phyloP scores from a whole-genome alignment of 2,113 vertebrate genomes.

The Amia ocellicauda region DNA sequence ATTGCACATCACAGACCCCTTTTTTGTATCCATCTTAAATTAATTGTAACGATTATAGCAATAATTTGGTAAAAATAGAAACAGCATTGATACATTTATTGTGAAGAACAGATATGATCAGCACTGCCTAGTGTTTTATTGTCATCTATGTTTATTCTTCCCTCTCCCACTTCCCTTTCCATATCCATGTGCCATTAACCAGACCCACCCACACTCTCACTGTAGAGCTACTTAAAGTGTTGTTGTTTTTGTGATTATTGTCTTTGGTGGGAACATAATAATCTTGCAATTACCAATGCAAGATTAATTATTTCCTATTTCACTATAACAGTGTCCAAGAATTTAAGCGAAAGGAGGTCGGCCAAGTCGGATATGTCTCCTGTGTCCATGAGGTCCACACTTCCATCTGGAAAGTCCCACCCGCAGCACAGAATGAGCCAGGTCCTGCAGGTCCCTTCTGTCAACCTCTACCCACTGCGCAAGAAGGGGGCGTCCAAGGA shows the following conservation, averaged over 20 bases:
- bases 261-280: conserved; percentile 11
- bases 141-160: not conserved
- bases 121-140: too few relatives aligned
- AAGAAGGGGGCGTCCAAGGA: conserved; percentile 87
- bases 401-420: conserved; percentile 70
- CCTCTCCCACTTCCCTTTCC: not conserved
- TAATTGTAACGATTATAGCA: too few relatives aligned
- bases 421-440: conserved; percentile 88
- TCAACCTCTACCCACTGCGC: conserved; percentile 83
- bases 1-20: too few relatives aligned
- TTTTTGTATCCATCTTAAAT: too few relatives aligned
- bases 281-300: conserved; percentile 1
- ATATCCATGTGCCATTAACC: not conserved
- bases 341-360: conserved; percentile 80
- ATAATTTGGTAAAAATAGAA: too few relatives aligned
- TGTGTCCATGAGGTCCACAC: conserved; percentile 74
- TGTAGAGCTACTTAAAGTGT: not conserved
- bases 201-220: not conserved
- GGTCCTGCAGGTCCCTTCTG: conserved; percentile 85
- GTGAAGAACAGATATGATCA: too few relatives aligned
- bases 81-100: too few relatives aligned
- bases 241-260: conserved; percentile 15
- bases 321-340: conserved; percentile 79
- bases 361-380: conserved; percentile 89
- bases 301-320: conserved; percentile 23